Conservation (phyloP, 1,140 invertebrate species). For the Hyles euphorbiae region DNA sequence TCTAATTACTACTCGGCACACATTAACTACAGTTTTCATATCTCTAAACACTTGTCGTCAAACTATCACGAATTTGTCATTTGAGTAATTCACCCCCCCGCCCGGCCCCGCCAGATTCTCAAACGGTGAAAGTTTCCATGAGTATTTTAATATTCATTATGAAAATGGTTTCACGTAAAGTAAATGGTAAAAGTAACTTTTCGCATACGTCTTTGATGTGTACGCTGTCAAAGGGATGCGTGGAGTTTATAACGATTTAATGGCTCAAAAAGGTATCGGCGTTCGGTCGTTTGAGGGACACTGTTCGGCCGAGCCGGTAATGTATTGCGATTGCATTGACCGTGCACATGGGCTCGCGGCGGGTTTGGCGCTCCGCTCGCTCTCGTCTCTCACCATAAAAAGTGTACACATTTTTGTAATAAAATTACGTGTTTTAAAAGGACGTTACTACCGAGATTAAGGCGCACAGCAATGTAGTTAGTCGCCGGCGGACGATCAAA, state of each 20-base stretch:
- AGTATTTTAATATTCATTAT: conserved; percentile 11
- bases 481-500: conserved; percentile 69
- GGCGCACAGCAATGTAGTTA: conserved; percentile 69
- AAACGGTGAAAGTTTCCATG: not conserved
- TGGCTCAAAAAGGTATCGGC: conserved; percentile 36
- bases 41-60: no score
- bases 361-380: conserved; percentile 32
- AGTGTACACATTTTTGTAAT: conserved; percentile 67
- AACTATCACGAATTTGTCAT: no score
- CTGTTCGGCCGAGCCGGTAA: conserved; percentile 29
- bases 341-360: conserved; percentile 24
- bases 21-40: no score
- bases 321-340: conserved; percentile 54
- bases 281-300: conserved; percentile 55
- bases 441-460: conserved; percentile 73
- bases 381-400: conserved; percentile 55
- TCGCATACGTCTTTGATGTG: conserved; percentile 36
- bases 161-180: not conserved
- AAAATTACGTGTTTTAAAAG: conserved; percentile 74
- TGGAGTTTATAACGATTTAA: conserved; percentile 47
- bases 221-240: conserved; percentile 36
- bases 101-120: not conserved
- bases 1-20: no score
- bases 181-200: conserved; percentile 8
- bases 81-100: no score